Base-by-base conservation (phyloP, 2,113 vertebrate species). In the Misgurnus anguillicaudatus region DNA sequence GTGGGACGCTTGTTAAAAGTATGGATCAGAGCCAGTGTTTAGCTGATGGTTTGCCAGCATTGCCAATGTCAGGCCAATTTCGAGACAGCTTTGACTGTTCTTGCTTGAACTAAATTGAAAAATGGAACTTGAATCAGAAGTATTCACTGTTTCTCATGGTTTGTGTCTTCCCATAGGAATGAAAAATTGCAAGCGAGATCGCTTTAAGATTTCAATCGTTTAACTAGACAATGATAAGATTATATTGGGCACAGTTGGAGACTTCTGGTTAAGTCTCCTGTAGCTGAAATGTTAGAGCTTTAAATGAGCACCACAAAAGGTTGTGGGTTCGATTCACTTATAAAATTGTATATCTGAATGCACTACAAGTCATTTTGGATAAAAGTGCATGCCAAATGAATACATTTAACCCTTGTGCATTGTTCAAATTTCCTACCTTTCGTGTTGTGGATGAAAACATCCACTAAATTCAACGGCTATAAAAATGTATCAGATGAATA, bases 1-100 rank as follows among this genome's bases (percentile, higher is more conserved):
- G 66, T 65, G 16, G 72, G 75, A 64, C 11, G 24, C 63, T 53
- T 83, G 62, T 78, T 80, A 72, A 78, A 81, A 70, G 65, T 61
- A 61, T 60, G n/a, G 63, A 62, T 48, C 75, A 70, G 75, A 62
- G 74, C 78, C 82, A 83, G 45, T 47, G 45, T 72, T 63, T 41
- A 51, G 53, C 78, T 53, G 71, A 65, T 65, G 60, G 24, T 21
- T 21, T 31, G 57, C 55, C 77, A 42, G 74, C 74, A 19, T 64
- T 38, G 74, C 74, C 73, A 64, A 64, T 64, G 60, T 64, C 73
- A 48, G 38, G n/a, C 38, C 8, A 45, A 24, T 51, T 63, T 53
- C 38, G 24, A 75, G 55, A n/a, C 60, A 75, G 16, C 5, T 3
- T 48, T 62, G 9, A n/a, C 39, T 47, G 14, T 60, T 24, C 21